A percentile compares a stretch with the other conserved stretches of the same genome.
Conservation (phyloP, 2,888 invertebrate genomes). For the Aphelenchoides bicaudatus region DNA sequence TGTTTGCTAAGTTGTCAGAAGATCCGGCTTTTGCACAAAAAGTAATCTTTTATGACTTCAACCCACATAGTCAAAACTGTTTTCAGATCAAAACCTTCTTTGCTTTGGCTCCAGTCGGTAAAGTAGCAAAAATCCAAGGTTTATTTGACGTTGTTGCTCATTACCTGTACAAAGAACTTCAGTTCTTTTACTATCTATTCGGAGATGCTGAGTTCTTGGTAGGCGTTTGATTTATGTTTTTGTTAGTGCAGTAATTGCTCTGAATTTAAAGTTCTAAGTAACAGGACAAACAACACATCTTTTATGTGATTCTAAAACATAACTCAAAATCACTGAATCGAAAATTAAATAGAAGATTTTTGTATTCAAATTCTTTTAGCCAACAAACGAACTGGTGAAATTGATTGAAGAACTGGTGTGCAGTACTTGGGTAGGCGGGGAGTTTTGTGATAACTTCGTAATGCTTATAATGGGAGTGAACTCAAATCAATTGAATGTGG, state of each 20-base stretch:
- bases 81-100: not conserved
- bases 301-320: too few relatives aligned
- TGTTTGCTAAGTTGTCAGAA: constrained; percentile 31
- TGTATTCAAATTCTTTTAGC: constrained; percentile 9
- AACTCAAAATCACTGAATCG: too few relatives aligned
- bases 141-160: not conserved
- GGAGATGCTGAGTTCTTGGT: constrained; percentile 22
- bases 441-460: constrained; percentile 1
- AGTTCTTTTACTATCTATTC: constrained; percentile 9
- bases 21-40: constrained; percentile 19
- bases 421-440: not conserved
- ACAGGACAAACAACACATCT: too few relatives aligned
- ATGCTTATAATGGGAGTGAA: not conserved
- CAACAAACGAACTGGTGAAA: constrained; percentile 3
- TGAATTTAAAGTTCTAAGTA: too few relatives aligned
- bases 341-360: too few relatives aligned
- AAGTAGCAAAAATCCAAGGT: not conserved
- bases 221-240: too few relatives aligned
- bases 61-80: too few relatives aligned
- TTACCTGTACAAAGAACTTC: not conserved
- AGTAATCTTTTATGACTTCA: too few relatives aligned
- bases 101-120: constrained; percentile 28
- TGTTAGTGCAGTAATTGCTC: too few relatives aligned
- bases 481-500: constrained; percentile 4
- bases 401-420: not conserved